Percentiles rank a stretch among this genome's conserved stretches.
Evolutionary conservation across 2,888 invertebrate genomes (phyloP).

Genomic region (Macaria notata): DNA sequence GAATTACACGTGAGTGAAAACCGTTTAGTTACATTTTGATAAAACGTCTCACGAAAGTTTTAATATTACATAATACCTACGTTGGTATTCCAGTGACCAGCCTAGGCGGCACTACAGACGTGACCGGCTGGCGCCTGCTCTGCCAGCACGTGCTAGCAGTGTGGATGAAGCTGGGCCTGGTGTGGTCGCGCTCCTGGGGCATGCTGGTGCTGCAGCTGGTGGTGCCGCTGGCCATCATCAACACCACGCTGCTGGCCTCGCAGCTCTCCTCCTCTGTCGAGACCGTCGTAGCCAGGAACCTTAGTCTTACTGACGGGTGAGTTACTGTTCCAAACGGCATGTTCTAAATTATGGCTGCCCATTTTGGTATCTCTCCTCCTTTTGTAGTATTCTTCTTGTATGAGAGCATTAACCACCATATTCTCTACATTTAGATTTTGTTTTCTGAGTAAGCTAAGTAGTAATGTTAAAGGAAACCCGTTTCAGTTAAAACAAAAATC

Average conservation of each 20-base stretch:
- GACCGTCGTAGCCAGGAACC: constrained; percentile 77
- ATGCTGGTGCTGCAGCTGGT: constrained; percentile 85
- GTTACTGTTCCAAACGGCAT: constrained; percentile 8
- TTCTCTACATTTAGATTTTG: too few relatives aligned
- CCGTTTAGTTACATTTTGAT: too few relatives aligned
- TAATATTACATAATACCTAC: too few relatives aligned
- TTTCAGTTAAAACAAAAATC: too few relatives aligned
- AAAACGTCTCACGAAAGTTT: too few relatives aligned
- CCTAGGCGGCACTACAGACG: constrained; percentile 33
- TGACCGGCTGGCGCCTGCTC: constrained; percentile 57
- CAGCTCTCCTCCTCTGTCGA: constrained; percentile 55
- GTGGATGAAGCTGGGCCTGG: constrained; percentile 84
- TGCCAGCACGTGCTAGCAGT: constrained; percentile 85
- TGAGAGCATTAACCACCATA: too few relatives aligned
- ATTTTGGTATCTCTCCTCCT: too few relatives aligned
- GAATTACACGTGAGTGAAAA: too few relatives aligned
- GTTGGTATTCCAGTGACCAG: constrained; percentile 49
- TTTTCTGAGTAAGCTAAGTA: too few relatives aligned
- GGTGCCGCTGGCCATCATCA: constrained; percentile 85
- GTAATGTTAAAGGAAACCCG: too few relatives aligned
- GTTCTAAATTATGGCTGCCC: too few relatives aligned
- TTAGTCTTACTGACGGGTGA: constrained; percentile 74
- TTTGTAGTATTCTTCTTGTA: too few relatives aligned
- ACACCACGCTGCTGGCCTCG: constrained; percentile 80
- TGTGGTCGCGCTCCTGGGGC: constrained; percentile 85